phyloP scores from a whole-genome alignment of 2,113 vertebrate species.

The Rhinogobius similis region DNA sequence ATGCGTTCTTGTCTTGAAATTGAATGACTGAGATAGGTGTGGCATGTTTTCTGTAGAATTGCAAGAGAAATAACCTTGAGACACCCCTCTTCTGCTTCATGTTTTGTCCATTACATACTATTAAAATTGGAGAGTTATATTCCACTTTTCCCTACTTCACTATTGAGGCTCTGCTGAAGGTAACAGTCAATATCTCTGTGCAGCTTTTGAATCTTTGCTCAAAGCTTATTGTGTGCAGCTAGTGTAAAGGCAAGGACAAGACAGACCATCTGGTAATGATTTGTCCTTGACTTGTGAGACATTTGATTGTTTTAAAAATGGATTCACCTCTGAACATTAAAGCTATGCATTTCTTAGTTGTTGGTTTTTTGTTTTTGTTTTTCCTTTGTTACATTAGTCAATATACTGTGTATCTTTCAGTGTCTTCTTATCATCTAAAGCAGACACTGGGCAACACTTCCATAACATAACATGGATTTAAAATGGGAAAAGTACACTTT shows the following conservation, averaged over 20 bases:
- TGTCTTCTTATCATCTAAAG: conserved; percentile 26
- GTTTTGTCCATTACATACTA: conserved; percentile 37
- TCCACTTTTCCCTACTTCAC: conserved; percentile 36
- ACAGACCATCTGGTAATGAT: conserved; percentile 14
- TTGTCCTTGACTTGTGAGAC: conserved; percentile 48
- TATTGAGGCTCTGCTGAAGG: conserved; percentile 29
- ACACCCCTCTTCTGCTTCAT: conserved; percentile 20
- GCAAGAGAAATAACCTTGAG: conserved; percentile 43
- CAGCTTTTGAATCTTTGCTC: conserved; percentile 55
- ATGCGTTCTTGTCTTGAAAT: conserved; percentile 10
- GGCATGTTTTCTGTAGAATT: conserved; percentile 17
- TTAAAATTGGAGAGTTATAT: conserved; percentile 41
- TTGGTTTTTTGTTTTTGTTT: conserved; percentile 12
- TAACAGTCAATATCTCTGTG: conserved; percentile 41
- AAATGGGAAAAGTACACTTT: conserved; percentile 2
- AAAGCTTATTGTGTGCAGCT: conserved; percentile 33
- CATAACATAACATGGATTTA: conserved; percentile 21
- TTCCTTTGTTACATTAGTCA: conserved; percentile 18
- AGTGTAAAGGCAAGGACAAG: conserved; percentile 38
- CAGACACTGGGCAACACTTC: conserved; percentile 19
- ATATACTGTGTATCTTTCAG: conserved; percentile 4
- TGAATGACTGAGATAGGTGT: conserved; percentile 13
- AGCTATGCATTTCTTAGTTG: conserved; percentile 18
- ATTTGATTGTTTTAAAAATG: conserved; percentile 47
- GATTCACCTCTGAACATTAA: conserved; percentile 22